Conservation (phyloP, 1,140 invertebrate genomes). For the Sycobia sp. region DNA sequence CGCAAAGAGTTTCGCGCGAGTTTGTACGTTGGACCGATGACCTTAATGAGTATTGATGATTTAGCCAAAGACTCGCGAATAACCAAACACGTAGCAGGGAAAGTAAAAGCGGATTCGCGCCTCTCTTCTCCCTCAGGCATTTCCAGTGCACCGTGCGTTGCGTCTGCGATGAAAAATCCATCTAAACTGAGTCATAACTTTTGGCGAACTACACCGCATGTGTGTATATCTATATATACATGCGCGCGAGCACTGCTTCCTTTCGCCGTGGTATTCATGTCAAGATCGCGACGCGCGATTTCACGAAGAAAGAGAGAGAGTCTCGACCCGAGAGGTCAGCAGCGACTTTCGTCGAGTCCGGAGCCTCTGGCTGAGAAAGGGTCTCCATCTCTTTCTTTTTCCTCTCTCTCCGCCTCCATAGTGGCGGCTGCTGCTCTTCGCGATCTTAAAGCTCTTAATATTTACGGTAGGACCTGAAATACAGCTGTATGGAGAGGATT, state of each 20-base stretch:
- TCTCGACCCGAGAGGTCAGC: conserved; percentile 44
- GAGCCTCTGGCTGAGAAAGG: conserved; percentile 38
- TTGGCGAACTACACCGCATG: background rate
- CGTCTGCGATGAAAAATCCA: conserved; percentile 16
- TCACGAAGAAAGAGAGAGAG: conserved; percentile 32
- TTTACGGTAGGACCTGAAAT: conserved; percentile 42
- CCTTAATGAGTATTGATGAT: too few relatives aligned
- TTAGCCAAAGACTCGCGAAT: too few relatives aligned
- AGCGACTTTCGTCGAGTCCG: conserved; percentile 44
- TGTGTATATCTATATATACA: background rate
- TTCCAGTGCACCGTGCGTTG: too few relatives aligned
- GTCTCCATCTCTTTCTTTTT: conserved; percentile 22
- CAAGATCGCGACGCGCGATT: conserved; percentile 43
- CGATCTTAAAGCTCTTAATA: conserved; percentile 39
- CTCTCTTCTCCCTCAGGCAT: too few relatives aligned
- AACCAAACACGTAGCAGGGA: too few relatives aligned
- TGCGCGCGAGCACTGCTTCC: conserved; percentile 10
- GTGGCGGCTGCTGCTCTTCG: background rate
- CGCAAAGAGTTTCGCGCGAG: too few relatives aligned
- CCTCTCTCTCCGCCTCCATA: conserved; percentile 29
- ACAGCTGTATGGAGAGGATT: conserved; percentile 35
- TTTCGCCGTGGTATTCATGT: conserved; percentile 41
- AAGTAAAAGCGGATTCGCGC: too few relatives aligned
- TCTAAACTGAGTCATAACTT: background rate
- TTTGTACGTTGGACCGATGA: too few relatives aligned